These are phyloP conservation scores for Pseudonaja textilis DNA, from an alignment of 2,113 vertebrate species.

Conservation along the genomic window DNA sequence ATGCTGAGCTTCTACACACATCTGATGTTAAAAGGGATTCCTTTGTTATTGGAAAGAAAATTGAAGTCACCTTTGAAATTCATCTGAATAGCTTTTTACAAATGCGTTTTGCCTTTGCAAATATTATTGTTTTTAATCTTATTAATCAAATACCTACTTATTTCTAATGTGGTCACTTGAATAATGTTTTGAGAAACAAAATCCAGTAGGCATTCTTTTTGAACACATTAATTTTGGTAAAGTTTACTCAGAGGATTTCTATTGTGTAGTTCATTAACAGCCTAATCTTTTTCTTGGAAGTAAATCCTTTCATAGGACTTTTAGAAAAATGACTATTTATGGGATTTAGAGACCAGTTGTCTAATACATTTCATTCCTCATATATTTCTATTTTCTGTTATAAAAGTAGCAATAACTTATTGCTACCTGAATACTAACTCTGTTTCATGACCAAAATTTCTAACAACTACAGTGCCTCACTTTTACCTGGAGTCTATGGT, in stretches of 20 bases:
- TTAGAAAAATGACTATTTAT: not conserved
- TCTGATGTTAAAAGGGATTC: conserved; percentile 4
- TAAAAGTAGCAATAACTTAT: not conserved
- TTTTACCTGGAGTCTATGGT: not conserved
- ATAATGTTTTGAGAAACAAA: not conserved
- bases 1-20: not conserved
- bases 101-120: not conserved
- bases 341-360: not conserved
- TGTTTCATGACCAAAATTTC: not conserved
- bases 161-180: not conserved
- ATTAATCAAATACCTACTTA: not conserved
- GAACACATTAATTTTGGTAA: not conserved
- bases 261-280: not conserved
- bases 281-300: not conserved
- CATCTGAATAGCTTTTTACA: conserved; percentile 5
- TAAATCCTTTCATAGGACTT: not conserved
- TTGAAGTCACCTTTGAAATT: conserved; percentile 13
- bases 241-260: not conserved
- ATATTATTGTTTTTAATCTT: conserved; percentile 6
- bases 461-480: not conserved
- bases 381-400: not conserved
- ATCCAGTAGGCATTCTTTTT: not conserved
- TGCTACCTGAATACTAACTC: not conserved
- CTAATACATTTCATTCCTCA: not conserved
- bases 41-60: conserved; percentile 19